These are phyloP conservation scores for Coptotermes formosanus DNA, from an alignment of 1,140 invertebrate species.

Conservation along the genomic window DNA sequence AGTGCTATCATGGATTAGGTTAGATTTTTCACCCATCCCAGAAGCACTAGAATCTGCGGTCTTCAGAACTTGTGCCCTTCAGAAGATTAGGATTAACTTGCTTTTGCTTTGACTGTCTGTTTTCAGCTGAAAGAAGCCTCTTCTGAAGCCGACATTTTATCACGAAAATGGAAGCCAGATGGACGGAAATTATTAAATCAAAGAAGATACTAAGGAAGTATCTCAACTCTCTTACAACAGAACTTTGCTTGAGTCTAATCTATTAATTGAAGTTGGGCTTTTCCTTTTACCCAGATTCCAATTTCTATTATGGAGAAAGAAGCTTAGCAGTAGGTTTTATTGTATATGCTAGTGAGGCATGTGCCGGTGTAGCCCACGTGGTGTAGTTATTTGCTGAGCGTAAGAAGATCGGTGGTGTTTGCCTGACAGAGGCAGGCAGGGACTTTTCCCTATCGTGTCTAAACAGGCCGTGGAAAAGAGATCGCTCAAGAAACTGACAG, in stretches of 20 bases:
- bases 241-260: background rate
- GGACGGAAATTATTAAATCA: background rate
- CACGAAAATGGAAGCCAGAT: background rate
- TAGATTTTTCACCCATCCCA: background rate
- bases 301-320: no score
- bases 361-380: no score
- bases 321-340: no score
- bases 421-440: no score
- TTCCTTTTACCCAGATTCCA: no score
- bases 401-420: no score
- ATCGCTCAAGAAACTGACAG: no score
- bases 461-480: no score
- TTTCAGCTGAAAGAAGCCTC: background rate
- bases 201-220: background rate
- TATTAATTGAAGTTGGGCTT: background rate
- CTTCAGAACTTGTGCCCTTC: background rate
- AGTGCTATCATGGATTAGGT: constrained; percentile 4
- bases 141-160: background rate
- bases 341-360: no score
- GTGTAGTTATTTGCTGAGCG: no score
- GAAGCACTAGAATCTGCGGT: no score
- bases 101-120: background rate
- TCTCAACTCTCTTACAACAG: background rate
- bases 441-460: no score
- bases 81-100: background rate